Evolutionary conservation across 2,797 vertebrate genomes (phyloP).

Genomic region (Bradypus variegatus): DNA sequence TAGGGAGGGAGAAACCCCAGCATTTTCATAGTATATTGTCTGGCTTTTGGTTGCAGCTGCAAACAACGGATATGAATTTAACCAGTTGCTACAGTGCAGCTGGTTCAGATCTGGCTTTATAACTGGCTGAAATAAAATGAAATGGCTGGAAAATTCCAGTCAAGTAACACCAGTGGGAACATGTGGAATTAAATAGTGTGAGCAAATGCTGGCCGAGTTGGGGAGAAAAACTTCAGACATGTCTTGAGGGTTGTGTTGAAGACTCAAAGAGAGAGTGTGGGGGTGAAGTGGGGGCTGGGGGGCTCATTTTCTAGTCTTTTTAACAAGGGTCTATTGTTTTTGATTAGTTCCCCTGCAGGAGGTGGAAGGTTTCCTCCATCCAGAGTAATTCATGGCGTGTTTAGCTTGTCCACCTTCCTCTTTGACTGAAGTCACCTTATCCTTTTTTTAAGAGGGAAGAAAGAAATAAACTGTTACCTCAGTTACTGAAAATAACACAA

Average conservation of each 20-base stretch:
- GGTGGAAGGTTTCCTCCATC: not conserved
- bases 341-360: slow-evolving; percentile 34
- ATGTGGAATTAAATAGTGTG: slow-evolving; percentile 55
- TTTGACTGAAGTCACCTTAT: slow-evolving; percentile 36
- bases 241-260: slow-evolving; percentile 12
- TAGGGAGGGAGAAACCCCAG: slow-evolving; percentile 40
- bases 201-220: slow-evolving; percentile 25
- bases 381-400: not conserved
- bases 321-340: slow-evolving; percentile 55
- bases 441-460: not conserved
- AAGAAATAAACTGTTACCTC: slow-evolving; percentile 19
- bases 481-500: not conserved
- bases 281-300: not conserved
- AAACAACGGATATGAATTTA: slow-evolving; percentile 53
- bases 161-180: slow-evolving; percentile 57
- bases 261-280: not conserved
- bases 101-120: slow-evolving; percentile 59
- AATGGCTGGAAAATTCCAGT: slow-evolving; percentile 64
- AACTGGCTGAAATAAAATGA: slow-evolving; percentile 60
- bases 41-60: slow-evolving; percentile 48
- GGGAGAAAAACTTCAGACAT: slow-evolving; percentile 33
- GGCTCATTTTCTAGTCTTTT: slow-evolving; percentile 33
- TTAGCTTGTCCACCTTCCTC: slow-evolving; percentile 25
- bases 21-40: slow-evolving; percentile 50
- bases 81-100: slow-evolving; percentile 41